Conservation (phyloP, 2,888 invertebrate species). For the Drosophila kanekoi region DNA sequence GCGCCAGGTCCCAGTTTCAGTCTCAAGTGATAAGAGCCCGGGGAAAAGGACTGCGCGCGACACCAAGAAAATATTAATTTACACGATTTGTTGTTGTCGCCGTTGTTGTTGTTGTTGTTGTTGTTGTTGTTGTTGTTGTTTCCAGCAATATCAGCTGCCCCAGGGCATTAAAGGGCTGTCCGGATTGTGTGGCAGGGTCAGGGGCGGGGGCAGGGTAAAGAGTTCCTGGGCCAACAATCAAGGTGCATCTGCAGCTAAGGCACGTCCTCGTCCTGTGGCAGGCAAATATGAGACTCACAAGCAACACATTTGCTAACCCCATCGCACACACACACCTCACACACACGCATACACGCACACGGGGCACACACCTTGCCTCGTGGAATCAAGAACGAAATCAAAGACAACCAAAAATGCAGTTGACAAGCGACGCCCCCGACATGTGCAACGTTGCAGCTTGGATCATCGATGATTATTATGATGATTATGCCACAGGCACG, state of each 20-base stretch:
- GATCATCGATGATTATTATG: slow-evolving; percentile 39
- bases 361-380: slow-evolving; percentile 58
- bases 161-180: slow-evolving; percentile 56
- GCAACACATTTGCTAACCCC: slow-evolving; percentile 56
- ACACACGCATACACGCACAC: slow-evolving; percentile 3
- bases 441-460: slow-evolving; percentile 71
- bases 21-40: slow-evolving; percentile 60
- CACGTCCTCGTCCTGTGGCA: slow-evolving; percentile 61
- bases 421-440: slow-evolving; percentile 74
- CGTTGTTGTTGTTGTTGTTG: not conserved
- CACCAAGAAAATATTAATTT: slow-evolving; percentile 75
- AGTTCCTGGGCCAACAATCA: slow-evolving; percentile 40
- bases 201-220: not conserved
- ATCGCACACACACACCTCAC: slow-evolving; percentile 43
- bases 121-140: not conserved
- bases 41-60: slow-evolving; percentile 39
- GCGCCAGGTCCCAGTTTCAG: slow-evolving; percentile 46
- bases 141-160: slow-evolving; percentile 62
- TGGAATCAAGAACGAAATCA: slow-evolving; percentile 66
- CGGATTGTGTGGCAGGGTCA: slow-evolving; percentile 5
- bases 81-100: slow-evolving; percentile 52
- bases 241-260: slow-evolving; percentile 69
- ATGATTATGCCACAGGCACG: slow-evolving; percentile 32
- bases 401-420: slow-evolving; percentile 63
- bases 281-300: slow-evolving; percentile 60